These are phyloP conservation scores for Mallotus villosus DNA, from an alignment of 2,797 vertebrate genomes.

Conservation along the genomic window DNA sequence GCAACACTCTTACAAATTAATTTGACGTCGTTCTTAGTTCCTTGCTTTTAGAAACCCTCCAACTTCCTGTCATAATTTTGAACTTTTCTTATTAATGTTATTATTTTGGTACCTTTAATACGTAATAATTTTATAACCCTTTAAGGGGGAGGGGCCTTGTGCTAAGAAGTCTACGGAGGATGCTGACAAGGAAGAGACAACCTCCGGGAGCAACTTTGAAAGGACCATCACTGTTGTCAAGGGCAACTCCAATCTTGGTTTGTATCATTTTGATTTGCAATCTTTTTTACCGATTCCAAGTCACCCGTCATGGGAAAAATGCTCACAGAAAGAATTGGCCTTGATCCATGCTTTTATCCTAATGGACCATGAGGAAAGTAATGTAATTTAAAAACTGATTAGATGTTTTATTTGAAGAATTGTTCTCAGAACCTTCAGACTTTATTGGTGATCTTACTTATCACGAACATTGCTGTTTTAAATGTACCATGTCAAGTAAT, in stretches of 20 bases:
- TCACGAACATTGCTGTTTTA: no score
- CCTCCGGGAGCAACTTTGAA: slow-evolving; percentile 79
- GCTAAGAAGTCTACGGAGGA: slow-evolving; percentile 58
- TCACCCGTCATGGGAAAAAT: background rate
- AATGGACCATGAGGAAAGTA: no score
- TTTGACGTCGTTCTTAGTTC: background rate
- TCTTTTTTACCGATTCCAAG: slow-evolving; percentile 14
- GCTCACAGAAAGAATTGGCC: background rate
- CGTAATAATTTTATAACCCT: slow-evolving; percentile 47
- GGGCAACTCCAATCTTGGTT: slow-evolving; percentile 96
- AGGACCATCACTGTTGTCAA: slow-evolving; percentile 92
- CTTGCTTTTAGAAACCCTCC: slow-evolving; percentile 15
- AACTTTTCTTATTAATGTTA: slow-evolving; percentile 40
- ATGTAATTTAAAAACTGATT: no score
- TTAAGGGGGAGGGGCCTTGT: slow-evolving; percentile 69
- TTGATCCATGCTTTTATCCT: background rate
- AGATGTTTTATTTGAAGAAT: no score
- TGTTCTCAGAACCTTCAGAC: no score
- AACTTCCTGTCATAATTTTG: slow-evolving; percentile 14
- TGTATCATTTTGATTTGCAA: slow-evolving; percentile 52
- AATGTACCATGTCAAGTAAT: no score
- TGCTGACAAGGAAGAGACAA: slow-evolving; percentile 52
- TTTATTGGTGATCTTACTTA: no score
- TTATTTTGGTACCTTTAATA: slow-evolving; percentile 25
- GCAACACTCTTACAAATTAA: background rate